Evolutionary conservation across 2,888 invertebrate species (phyloP), one percentile per base, ranked within the genome.

Genomic region (Psylliodes chrysocephalus): DNA sequence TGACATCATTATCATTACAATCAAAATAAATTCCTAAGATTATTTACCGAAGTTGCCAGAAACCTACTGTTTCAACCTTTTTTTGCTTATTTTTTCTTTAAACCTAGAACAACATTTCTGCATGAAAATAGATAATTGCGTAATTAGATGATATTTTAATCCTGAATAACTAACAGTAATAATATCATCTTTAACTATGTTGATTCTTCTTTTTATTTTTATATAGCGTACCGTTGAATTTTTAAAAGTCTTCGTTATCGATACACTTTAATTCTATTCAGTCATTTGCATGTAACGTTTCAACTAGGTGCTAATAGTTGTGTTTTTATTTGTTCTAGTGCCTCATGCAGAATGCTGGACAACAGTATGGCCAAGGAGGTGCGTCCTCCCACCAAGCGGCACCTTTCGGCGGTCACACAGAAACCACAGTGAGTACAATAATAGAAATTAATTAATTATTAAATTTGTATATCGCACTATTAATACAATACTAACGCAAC

Each of bases 291-390:
- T 6, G 19, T 6, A 47, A 14, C 12, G 14, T 47, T 22, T 22
- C 30, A 35, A 40, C 22, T n/a, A 57, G 19, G n/a, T 22, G 35
- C 25, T 28, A 51, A 35, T 51, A 30, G n/a, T 25, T 42, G 40
- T 12, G 12, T 7, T 42, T 55, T 35, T 28, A 12, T 54, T n/a
- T 40, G 63, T 76, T 74, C 5, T 71, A 78, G 78, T 75, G 74
- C 76, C 78, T 75, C 68, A 78, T 78, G 78, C 77, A 78, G 77
- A 77, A 78, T 78, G 78, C 73, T 65, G 77, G 75, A 71, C 76
- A 73, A 69, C 75, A 77, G 68, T 78, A 74, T 71, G 77, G 76
- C 71, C 76, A 75, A 75, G 78, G 76, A 73, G 75, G 75, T 75
- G 76, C 76, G 67, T 76, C 77, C 73, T 76, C 77, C 71, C 79